These are phyloP conservation scores for Malachius bipustulatus DNA, from an alignment of 2,888 invertebrate species.

Conservation along the genomic window DNA sequence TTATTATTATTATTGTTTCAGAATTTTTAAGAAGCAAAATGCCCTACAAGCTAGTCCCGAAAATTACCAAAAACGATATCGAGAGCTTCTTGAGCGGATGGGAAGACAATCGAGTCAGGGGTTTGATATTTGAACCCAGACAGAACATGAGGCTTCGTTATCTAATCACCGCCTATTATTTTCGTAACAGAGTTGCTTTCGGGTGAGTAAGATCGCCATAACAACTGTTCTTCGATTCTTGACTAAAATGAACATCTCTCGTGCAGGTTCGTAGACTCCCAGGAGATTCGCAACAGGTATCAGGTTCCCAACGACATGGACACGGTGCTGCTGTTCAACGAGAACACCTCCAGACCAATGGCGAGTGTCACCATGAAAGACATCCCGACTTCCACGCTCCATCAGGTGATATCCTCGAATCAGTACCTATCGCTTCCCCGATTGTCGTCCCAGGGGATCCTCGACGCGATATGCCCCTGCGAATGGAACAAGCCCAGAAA, in stretches of 20 bases:
- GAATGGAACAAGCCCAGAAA: slow-evolving; percentile 71
- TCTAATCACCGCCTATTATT: slow-evolving; percentile 76
- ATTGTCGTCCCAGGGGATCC: slow-evolving; percentile 76
- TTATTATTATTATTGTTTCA: neutral
- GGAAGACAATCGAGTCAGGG: slow-evolving; percentile 84
- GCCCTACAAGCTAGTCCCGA: slow-evolving; percentile 66
- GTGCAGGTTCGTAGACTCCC: slow-evolving; percentile 57
- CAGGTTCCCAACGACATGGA: slow-evolving; percentile 64
- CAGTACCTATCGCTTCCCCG: slow-evolving; percentile 80
- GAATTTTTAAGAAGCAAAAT: slow-evolving; percentile 82
- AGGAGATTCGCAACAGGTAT: slow-evolving; percentile 52
- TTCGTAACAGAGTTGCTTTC: slow-evolving; percentile 74
- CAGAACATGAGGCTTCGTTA: slow-evolving; percentile 71
- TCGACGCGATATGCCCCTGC: slow-evolving; percentile 80
- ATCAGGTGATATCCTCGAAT: slow-evolving; percentile 79
- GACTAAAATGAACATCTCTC: slow-evolving; percentile 2
- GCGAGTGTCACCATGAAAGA: slow-evolving; percentile 83
- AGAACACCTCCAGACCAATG: slow-evolving; percentile 65
- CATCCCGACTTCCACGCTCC: slow-evolving; percentile 76
- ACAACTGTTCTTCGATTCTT: neutral
- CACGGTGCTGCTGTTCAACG: slow-evolving; percentile 80
- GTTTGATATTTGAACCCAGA: slow-evolving; percentile 73
- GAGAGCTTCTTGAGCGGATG: slow-evolving; percentile 76
- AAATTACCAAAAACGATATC: slow-evolving; percentile 55
- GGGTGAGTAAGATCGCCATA: slow-evolving; percentile 46